Percentiles rank a stretch among this genome's conserved stretches.
Conservation (phyloP, 2,113 vertebrate species). For the Pyxicephalus adspersus region DNA sequence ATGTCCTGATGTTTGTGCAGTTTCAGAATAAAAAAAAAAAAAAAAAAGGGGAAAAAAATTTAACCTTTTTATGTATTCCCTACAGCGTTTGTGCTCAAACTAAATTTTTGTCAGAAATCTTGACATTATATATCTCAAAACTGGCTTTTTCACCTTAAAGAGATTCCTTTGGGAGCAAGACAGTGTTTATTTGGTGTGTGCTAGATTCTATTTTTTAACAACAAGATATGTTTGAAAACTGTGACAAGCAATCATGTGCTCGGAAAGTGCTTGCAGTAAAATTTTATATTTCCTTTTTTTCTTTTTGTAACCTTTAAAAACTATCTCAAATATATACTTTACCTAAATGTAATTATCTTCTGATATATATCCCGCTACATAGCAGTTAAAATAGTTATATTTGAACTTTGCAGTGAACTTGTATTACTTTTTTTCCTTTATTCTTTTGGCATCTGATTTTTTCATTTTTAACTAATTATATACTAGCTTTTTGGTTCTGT, state of each 20-base stretch:
- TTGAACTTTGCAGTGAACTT: no score
- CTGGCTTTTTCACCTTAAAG: slow-evolving; percentile 1
- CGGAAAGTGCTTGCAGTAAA: background rate
- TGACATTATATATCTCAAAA: slow-evolving; percentile 34
- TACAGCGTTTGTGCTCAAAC: slow-evolving; percentile 13
- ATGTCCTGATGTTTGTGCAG: slow-evolving; percentile 1
- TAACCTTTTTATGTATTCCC: slow-evolving; percentile 34
- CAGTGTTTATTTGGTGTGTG: slow-evolving; percentile 8
- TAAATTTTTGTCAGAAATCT: slow-evolving; percentile 23
- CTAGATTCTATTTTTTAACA: background rate
- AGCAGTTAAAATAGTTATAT: no score
- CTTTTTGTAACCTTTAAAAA: no score
- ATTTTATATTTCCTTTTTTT: background rate
- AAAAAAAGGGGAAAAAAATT: slow-evolving; percentile 16
- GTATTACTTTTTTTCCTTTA: no score
- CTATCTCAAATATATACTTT: no score
- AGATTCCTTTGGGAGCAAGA: slow-evolving; percentile 9
- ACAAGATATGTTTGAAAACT: background rate
- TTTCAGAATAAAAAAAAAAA: slow-evolving; percentile 4
- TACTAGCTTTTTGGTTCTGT: no score
- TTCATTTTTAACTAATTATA: no score
- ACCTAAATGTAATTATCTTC: no score
- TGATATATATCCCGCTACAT: no score
- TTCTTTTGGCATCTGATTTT: no score
- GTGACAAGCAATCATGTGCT: slow-evolving; percentile 24